phyloP scores from a whole-genome alignment of 2,888 invertebrate genomes.

The Clostera curtula region DNA sequence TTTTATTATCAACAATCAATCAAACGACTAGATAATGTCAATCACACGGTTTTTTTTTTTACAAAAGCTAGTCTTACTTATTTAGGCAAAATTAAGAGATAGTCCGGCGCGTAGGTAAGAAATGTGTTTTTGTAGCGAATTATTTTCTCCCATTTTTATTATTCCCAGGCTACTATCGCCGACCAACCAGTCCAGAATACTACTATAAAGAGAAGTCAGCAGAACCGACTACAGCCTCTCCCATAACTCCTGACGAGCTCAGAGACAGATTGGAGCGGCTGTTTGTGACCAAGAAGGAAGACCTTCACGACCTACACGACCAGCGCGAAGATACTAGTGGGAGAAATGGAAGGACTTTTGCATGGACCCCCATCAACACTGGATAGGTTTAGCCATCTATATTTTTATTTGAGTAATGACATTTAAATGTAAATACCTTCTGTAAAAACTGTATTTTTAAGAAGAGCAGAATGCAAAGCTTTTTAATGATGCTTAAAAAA shows the following conservation, averaged over 20 bases:
- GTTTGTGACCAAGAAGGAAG: constrained; percentile 60
- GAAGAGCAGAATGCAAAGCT: no score
- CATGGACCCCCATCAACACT: constrained; percentile 60
- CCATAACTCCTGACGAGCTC: constrained; percentile 70
- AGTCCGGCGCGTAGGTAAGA: no score
- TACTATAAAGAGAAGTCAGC: constrained; percentile 52
- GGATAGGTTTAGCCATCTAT: constrained; percentile 23
- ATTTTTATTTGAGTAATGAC: not conserved
- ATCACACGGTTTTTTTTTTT: no score
- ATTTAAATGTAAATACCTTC: no score
- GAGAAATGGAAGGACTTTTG: constrained; percentile 56
- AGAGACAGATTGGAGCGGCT: constrained; percentile 66
- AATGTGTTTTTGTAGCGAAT: no score
- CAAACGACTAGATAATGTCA: no score
- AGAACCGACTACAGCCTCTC: constrained; percentile 50
- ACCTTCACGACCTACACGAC: constrained; percentile 26
- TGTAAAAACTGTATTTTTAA: no score
- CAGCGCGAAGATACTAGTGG: constrained; percentile 41
- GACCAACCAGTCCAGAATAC: constrained; percentile 48
- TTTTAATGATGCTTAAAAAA: no score
- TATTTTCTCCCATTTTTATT: no score
- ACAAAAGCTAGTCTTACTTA: no score
- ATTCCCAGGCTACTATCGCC: constrained; percentile 49
- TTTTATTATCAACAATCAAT: no score
- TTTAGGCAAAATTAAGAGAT: no score